Evolutionary conservation across 1,140 invertebrate species (phyloP).

Genomic region (Drosophila gunungcola): DNA sequence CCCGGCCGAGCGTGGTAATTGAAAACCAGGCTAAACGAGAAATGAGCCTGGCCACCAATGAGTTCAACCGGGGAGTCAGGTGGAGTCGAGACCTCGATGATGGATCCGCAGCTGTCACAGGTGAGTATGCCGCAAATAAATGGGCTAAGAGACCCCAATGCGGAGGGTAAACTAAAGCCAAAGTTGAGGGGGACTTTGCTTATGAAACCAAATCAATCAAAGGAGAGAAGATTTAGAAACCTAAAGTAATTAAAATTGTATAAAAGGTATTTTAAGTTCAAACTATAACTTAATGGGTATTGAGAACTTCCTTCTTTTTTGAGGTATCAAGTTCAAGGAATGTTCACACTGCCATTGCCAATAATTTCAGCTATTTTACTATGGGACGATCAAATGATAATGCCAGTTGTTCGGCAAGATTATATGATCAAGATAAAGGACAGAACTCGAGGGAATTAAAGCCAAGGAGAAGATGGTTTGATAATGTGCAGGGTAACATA

Average conservation of each 20-base stretch:
- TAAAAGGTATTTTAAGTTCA: background rate
- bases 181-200: background rate
- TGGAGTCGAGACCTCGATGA: conserved; percentile 4
- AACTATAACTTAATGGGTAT: background rate
- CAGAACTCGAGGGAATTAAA: background rate
- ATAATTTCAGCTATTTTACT: conserved; percentile 49
- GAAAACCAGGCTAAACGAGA: conserved; percentile 24
- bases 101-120: conserved; percentile 14
- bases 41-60: conserved; percentile 24
- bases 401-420: conserved; percentile 41
- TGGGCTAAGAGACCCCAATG: background rate
- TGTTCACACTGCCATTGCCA: conserved; percentile 11
- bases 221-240: too few species aligned
- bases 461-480: background rate
- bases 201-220: conserved; percentile 2
- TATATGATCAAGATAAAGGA: conserved; percentile 31
- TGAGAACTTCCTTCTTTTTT: background rate
- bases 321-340: background rate
- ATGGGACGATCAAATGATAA: conserved; percentile 34
- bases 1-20: conserved; percentile 28
- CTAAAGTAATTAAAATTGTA: background rate
- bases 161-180: background rate
- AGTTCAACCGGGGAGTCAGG: conserved; percentile 4
- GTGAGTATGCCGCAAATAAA: conserved; percentile 10
- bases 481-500: conserved; percentile 20